Conservation (phyloP, 1,140 invertebrate genomes). For the Ruditapes philippinarum region DNA sequence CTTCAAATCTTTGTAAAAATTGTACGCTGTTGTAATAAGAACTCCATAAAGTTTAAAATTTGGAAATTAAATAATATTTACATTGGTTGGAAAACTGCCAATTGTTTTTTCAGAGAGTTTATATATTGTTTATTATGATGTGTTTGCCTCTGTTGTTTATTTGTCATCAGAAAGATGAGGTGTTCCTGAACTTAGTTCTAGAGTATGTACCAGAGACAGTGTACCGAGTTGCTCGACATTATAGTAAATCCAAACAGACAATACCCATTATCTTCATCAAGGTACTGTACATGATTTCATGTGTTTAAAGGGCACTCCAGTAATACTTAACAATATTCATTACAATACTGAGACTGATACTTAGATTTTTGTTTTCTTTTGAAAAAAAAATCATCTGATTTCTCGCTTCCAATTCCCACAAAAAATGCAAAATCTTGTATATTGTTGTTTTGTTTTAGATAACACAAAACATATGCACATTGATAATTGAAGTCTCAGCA, state of each 20-base stretch:
- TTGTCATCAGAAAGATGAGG: constrained; percentile 97
- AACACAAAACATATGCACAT: no score
- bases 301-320: not conserved
- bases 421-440: no score
- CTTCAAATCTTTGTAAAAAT: no score
- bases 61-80: no score
- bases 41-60: no score
- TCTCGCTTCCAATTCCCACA: no score
- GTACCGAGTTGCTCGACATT: constrained; percentile 99
- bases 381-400: no score
- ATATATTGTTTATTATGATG: not conserved
- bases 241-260: constrained; percentile 98
- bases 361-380: not conserved
- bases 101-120: no score
- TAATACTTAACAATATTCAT: not conserved
- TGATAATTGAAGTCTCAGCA: not conserved
- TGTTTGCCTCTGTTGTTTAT: constrained; percentile 18
- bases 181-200: constrained; percentile 99
- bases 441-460: no score
- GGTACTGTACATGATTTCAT: constrained; percentile 88
- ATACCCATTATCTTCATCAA: constrained; percentile 99
- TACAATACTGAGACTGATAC: not conserved
- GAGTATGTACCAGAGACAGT: constrained; percentile 99
- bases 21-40: no score
- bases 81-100: no score